phyloP scores from a whole-genome alignment of 2,797 vertebrate genomes.

The Manis javanica region DNA sequence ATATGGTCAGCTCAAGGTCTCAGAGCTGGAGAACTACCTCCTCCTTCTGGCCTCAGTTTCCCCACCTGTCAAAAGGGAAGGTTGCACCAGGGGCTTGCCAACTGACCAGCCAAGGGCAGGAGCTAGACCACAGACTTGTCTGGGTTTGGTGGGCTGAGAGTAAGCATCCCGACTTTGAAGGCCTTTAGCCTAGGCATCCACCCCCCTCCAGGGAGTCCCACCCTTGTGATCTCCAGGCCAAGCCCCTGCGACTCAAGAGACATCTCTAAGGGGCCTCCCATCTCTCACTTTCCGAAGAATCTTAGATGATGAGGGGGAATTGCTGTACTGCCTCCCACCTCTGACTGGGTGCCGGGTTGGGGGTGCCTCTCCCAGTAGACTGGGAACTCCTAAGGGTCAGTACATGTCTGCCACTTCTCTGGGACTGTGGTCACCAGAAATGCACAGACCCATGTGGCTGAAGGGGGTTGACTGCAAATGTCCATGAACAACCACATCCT shows the following conservation, averaged over 20 bases:
- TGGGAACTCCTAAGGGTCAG: not conserved
- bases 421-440: not conserved
- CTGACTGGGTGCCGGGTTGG: not conserved
- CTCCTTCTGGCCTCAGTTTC: not conserved
- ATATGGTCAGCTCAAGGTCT: too few species aligned
- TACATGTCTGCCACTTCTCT: not conserved
- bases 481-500: not conserved
- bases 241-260: not conserved
- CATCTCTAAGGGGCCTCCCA: not conserved
- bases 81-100: not conserved
- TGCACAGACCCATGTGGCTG: not conserved
- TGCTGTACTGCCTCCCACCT: accelerated
- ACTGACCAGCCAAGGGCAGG: not conserved
- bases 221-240: not conserved
- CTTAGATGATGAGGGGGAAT: not conserved
- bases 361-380: not conserved
- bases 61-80: not conserved
- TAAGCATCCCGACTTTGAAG: not conserved
- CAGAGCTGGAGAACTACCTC: not conserved
- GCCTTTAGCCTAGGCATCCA: accelerated
- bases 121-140: accelerated
- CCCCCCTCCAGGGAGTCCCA: too few species aligned
- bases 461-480: not conserved
- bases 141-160: not conserved
- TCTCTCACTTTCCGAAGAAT: not conserved